Base-by-base conservation (phyloP, 2,888 invertebrate genomes). In the Prenolepis imparis region DNA sequence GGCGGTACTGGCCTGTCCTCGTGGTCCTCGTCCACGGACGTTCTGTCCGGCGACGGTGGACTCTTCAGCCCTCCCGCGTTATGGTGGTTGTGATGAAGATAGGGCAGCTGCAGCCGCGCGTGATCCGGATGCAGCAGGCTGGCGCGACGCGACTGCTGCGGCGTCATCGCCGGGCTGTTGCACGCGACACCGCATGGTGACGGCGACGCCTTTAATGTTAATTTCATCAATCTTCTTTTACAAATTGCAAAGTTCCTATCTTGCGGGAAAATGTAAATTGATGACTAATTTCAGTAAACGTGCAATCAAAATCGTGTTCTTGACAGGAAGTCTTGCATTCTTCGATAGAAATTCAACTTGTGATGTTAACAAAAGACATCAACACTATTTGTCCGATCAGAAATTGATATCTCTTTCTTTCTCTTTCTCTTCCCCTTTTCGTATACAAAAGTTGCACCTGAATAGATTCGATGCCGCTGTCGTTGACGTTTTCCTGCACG, bases 401-500 rank as follows among this genome's bases (percentile, higher is more conserved):
- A 36, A 36, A 36, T 36, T 36, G 5, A 0, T 36, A 36, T 36
- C 36, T 36, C 48, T 18, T 5, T 48, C 1, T 48, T 8, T 18
- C n/a, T 48, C n/a, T n/a, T n/a, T 48, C 8, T 52, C n/a, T 52
- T 52, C n/a, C 8, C 8, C 8, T n/a, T 52, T n/a, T 52, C 15
- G 52, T n/a, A 15, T 12, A 24, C 24, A 18, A 52, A 12, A 66
- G n/a, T 9, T 18, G 87, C 90, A 97, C 97, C 96, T 97, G 97
- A 86, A 96, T 96, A 18, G 97, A 97, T 89, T 97, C 97, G 92
- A 97, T 97, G 84, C 97, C 97, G 24, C 97, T 97, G 93, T 97
- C 97, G 89, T 96, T 96, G 70, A 94, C 91, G 82, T 90, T 94
- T 75, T 94, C 94, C 74, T 92, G 93, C 75, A 95, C 93, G 88